Percentiles rank a stretch among this genome's conserved stretches.
Evolutionary conservation across 1,140 invertebrate species (phyloP).

Genomic region (Nebria ingens): DNA sequence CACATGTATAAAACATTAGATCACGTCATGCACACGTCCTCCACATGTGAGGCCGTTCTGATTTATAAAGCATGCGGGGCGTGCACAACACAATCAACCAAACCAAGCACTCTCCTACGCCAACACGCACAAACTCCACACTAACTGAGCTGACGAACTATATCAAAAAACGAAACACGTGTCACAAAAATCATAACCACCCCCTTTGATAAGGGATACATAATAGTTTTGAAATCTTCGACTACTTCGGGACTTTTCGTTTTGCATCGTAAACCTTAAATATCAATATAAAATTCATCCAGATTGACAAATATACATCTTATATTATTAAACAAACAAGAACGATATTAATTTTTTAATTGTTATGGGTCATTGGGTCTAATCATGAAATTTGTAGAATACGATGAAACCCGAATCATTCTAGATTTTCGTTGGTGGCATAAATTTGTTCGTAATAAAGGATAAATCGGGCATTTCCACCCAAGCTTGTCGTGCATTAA

Average conservation of each 20-base stretch:
- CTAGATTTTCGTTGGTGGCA: background rate
- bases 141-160: background rate
- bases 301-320: background rate
- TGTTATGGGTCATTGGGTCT: background rate
- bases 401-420: background rate
- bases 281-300: background rate
- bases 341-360: background rate
- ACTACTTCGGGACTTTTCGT: background rate
- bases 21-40: conserved; percentile 4
- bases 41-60: conserved; percentile 3
- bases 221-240: background rate
- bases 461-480: background rate
- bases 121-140: background rate
- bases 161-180: conserved; percentile 4
- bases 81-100: background rate
- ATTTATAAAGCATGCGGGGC: conserved; percentile 2
- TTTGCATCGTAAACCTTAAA: background rate
- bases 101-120: background rate
- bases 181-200: conserved; percentile 7
- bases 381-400: background rate
- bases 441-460: background rate
- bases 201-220: background rate
- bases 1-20: conserved; percentile 9
- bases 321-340: background rate
- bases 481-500: background rate